Evolutionary conservation across 2,888 invertebrate species (phyloP), one percentile per base, ranked within the genome.

Genomic region (Drosophila infuscata): DNA sequence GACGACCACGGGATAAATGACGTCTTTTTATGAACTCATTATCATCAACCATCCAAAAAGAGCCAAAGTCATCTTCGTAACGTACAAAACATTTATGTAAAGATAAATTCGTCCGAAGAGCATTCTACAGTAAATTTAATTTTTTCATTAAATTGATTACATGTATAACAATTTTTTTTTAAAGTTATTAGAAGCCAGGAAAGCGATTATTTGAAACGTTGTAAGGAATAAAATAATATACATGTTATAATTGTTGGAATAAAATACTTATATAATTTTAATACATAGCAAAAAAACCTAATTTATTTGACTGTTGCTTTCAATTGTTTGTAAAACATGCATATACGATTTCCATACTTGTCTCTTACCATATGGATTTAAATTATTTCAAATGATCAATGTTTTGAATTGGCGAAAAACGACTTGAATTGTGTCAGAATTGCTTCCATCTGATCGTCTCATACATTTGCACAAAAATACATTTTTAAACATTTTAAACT

Each of bases 51-150:
- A 98, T 98, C 98, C 98, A 98, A 96, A 98, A 98, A 93, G 98
- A 98, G 94, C 98, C 98, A 95, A 98, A 98, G 96, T 98, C 98
- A 95, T 98, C 98, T 95, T 98, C 98, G 95, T 98, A 98, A 94
- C 98, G 97, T 95, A 98, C 98, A 96, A 98, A 98, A 96, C 98
- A 98, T 96, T 98, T 98, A 96, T 98, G 98, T 95, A 98, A 96
- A 94, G 98, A 98, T 95, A 98, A 97, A 96, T 98, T 98, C 95
- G 98, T 98, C 96, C 98, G 98, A 96, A 98, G 98, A 95, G 98
- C 98, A 96, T 98, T 98, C 98, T 98, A 97, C 95, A 68, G 58
- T 57, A 63, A 61, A 56, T 52, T 52, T 46, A 12, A 25, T 46
- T 25, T 25, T 15, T 15, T 46, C 46, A 25, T 46, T 7, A 15